Evolutionary conservation across 2,797 vertebrate species (phyloP), one percentile per base, ranked within the genome.

Genomic region (Sebastolobus altivelis): DNA sequence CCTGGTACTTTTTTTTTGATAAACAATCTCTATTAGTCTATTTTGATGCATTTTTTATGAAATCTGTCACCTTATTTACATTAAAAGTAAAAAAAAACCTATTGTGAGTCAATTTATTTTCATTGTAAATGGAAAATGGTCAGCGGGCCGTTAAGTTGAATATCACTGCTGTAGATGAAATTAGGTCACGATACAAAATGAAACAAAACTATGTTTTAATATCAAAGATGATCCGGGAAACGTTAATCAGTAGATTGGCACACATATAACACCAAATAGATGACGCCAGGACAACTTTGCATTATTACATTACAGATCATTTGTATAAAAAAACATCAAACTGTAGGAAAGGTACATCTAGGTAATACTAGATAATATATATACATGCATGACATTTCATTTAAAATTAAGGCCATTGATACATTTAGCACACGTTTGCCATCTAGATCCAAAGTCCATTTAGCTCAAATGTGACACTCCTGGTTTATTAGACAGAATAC

Each of bases 231-330:
- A 75, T 35, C 52, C 2, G 0, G n/a, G 5, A 68, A 68, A 65
- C 16, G 65, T 83, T 73, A 82, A 88, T 89, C 58, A 82, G 72
- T 33, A 59, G 55, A 77, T 61, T 80, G 46, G 38, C 62, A 72
- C 29, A 68, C 49, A 69, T 59, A 25, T 65, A 72, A 88, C 67
- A 88, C 22, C 46, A 65, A 66, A 25, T 6, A 68, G 10, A 58
- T 54, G 10, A 75, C 37, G 25, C 67, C 10, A 74, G 16, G 49
- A 59, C 20, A 69, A 61, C 14, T 60, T 73, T 72, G 37, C 37
- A 66, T 67, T 65, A 65, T 73, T 65, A 33, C 85, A 87, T 61
- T 76, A 65, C 72, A 85, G 43, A 76, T 49, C 62, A 70, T 74
- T 59, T 77, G 2, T 56, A 83, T 65, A 71, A 61, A 85, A 84